Base-by-base conservation (phyloP, 2,113 vertebrate genomes). In the Rhinichthys klamathensis region DNA sequence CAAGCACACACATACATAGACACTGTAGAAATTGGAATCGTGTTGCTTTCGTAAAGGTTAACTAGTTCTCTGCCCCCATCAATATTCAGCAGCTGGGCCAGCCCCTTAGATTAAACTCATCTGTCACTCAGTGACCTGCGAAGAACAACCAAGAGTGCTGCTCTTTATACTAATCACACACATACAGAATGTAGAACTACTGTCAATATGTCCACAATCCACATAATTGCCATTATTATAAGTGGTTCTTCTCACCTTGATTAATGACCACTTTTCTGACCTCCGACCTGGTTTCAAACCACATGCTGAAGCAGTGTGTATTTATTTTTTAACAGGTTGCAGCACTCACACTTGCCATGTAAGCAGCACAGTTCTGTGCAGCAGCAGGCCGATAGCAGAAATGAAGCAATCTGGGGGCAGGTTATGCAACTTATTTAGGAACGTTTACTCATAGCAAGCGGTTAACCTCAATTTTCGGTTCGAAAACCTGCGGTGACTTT, bases 51-150 rank as follows among this genome's bases (percentile, higher is more conserved):
- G 30, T 18, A 87, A 87, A 87, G 86, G 86, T 87, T 87, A 87
- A 81, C 86, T 84, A 87, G 83, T 84, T 84, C 56, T 81, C 70
- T 81, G 77, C 69, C 77, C 77, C 83, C 77, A 84, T 84, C 77
- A 87, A 75, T 87, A 87, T 87, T 84, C 83, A 87, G 46, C 38
- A 35, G 46, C 70, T 51, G 8, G 83, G 49, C 82, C 78, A 38
- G 77, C 82, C 86, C 83, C 83, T 81, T 79, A 84, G 70, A 87
- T 87, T 87, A 84, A 84, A 87, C 82, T 87, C 83, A 85, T 87
- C 86, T 77, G 70, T 87, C 86, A 85, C 58, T 81, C 83, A 76
- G 49, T 87, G 86, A 87, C 86, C 83, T 84, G 83, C 69, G 46
- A 54, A 87, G 83, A 84, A 76, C 77, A 87, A 82, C 35, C 49